Percentiles rank a stretch among this genome's conserved stretches.
Evolutionary conservation across 1,140 invertebrate genomes (phyloP).

Genomic region (Apis dorsata): DNA sequence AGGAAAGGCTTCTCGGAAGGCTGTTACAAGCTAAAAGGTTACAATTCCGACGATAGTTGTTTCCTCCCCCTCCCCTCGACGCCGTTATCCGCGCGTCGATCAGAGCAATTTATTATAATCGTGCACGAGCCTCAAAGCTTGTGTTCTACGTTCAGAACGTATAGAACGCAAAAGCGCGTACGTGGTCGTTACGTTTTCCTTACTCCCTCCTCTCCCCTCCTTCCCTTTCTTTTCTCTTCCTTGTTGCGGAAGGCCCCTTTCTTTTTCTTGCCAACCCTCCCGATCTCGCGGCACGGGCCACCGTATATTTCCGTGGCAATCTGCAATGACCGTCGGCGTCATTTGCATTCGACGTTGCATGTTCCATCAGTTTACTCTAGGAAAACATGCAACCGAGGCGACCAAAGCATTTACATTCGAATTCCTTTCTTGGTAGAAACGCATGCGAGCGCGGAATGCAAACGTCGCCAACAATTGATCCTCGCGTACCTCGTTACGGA

Average conservation of each 20-base stretch:
- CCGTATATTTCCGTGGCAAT: slow-evolving; percentile 63
- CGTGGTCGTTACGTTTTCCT: slow-evolving; percentile 27
- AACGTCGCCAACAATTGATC: slow-evolving; percentile 60
- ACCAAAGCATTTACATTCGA: slow-evolving; percentile 67
- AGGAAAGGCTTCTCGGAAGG: slow-evolving; percentile 54
- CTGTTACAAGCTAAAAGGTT: slow-evolving; percentile 51
- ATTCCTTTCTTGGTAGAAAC: slow-evolving; percentile 57
- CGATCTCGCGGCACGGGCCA: slow-evolving; percentile 4
- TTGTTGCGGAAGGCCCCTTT: not conserved
- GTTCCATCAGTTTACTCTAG: slow-evolving; percentile 67
- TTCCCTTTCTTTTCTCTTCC: no score
- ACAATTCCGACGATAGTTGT: slow-evolving; percentile 58
- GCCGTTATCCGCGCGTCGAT: slow-evolving; percentile 55
- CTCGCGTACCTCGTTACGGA: slow-evolving; percentile 53
- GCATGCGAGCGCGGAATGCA: slow-evolving; percentile 52
- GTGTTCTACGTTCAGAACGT: not conserved
- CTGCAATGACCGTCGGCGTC: slow-evolving; percentile 64
- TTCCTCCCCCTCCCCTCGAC: not conserved
- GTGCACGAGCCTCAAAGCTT: slow-evolving; percentile 50
- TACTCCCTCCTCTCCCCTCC: not conserved
- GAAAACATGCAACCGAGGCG: slow-evolving; percentile 66
- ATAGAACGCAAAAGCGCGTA: slow-evolving; percentile 7
- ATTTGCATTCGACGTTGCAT: slow-evolving; percentile 69
- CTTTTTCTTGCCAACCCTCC: not conserved
- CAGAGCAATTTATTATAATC: slow-evolving; percentile 67